A percentile compares a stretch with the other conserved stretches of the same genome.
Evolutionary conservation across 2,888 invertebrate genomes (phyloP).

Genomic region (Liodrosophila aerea): DNA sequence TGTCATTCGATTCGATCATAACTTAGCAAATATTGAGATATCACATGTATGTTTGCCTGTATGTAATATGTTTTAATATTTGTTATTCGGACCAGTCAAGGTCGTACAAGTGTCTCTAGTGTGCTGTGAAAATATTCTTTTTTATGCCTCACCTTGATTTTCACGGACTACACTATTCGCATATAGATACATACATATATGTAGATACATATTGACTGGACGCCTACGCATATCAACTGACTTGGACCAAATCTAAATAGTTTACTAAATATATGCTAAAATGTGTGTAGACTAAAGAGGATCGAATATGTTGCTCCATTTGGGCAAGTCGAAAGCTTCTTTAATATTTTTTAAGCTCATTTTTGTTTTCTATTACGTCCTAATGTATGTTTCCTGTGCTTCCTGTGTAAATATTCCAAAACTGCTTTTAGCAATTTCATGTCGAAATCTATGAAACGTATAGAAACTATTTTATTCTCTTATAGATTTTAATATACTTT

Average conservation of each 20-base stretch:
- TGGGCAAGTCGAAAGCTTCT: not conserved
- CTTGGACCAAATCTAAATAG: constrained; percentile 8
- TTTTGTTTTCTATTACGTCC: constrained; percentile 1
- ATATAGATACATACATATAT: constrained; percentile 6
- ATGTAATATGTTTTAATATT: too few relatives aligned
- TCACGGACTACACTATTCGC: constrained; percentile 51
- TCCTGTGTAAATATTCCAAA: constrained; percentile 49
- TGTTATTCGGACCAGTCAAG: constrained; percentile 58
- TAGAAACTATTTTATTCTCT: constrained; percentile 61
- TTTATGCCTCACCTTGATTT: constrained; percentile 74
- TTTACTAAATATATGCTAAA: not conserved
- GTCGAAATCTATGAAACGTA: constrained; percentile 20
- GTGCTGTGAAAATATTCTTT: constrained; percentile 46
- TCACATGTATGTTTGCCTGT: constrained; percentile 1
- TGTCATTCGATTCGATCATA: constrained; percentile 10
- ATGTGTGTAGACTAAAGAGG: too few relatives aligned
- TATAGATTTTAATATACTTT: constrained; percentile 65
- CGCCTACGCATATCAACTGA: constrained; percentile 11
- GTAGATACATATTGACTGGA: constrained; percentile 11
- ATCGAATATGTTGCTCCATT: too few relatives aligned
- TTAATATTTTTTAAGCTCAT: too few relatives aligned
- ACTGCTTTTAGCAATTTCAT: constrained; percentile 14
- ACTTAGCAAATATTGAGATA: constrained; percentile 2
- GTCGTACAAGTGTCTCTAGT: constrained; percentile 45
- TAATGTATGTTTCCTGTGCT: not conserved